Evolutionary conservation across 1,140 invertebrate species (phyloP).

Genomic region (Planococcus citri): DNA sequence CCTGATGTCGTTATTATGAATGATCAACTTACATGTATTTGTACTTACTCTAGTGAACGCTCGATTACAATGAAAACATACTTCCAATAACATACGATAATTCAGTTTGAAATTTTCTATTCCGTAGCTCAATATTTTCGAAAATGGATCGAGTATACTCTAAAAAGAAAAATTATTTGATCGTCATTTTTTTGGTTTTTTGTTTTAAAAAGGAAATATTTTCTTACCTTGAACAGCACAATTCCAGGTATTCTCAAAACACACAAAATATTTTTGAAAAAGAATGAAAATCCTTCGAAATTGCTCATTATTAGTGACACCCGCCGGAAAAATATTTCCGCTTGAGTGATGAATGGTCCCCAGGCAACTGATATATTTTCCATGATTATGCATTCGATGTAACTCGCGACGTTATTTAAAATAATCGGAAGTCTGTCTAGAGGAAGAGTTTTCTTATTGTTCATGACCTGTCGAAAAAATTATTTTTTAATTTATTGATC

Average conservation of each 20-base stretch:
- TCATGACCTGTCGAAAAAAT: constrained; percentile 48
- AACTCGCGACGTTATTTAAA: constrained; percentile 79
- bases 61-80: constrained; percentile 79
- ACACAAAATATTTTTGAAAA: constrained; percentile 73
- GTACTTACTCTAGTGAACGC: constrained; percentile 57
- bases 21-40: constrained; percentile 3
- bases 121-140: constrained; percentile 80
- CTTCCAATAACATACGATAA: constrained; percentile 70
- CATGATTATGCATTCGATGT: constrained; percentile 80
- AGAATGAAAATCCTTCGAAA: constrained; percentile 57
- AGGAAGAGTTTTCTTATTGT: constrained; percentile 74
- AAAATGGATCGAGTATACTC: constrained; percentile 85
- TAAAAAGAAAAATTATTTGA: constrained; percentile 34
- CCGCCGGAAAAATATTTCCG: constrained; percentile 75
- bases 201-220: constrained; percentile 31
- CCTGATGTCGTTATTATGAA: constrained; percentile 3
- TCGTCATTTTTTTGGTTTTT: constrained; percentile 19
- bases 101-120: constrained; percentile 79
- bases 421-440: constrained; percentile 59
- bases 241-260: constrained; percentile 75
- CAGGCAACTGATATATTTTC: constrained; percentile 62
- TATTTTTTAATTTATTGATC: not conserved
- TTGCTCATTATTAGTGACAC: constrained; percentile 58
- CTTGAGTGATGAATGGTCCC: constrained; percentile 62
- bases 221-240: constrained; percentile 56